Evolutionary conservation across 2,888 invertebrate genomes (phyloP), one percentile per base, ranked within the genome.

Genomic region (Cryptocephalus primarius): DNA sequence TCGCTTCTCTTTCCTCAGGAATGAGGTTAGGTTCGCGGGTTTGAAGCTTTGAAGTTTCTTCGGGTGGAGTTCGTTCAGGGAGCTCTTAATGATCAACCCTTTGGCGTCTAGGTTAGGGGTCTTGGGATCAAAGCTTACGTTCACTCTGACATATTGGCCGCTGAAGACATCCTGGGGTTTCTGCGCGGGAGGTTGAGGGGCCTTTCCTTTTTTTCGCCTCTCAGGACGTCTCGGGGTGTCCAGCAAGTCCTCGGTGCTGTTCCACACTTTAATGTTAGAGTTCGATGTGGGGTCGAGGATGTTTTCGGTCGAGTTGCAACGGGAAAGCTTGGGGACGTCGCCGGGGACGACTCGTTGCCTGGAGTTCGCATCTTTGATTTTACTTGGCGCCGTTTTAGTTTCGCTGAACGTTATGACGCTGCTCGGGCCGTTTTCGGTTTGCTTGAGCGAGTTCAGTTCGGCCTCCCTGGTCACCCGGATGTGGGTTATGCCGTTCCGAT

Each of bases 401-500:
- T 22, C 22, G 22, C 6, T 22, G 22, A 22, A 22, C 22, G 22
- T 22, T 22, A 22, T 22, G 33, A 56, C 55, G 39, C 54, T 56
- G 9, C 55, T 48, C 12, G 49, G 48, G 33, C 55, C 50, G 14
- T 54, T 49, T 53, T 60, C 58, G 32, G 55, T 52, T 44, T 56
- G 52, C 40, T 59, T 57, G 45, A 57, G 57, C 9, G 52, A 55
- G 43, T 62, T 60, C n/a, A 52, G 54, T 45, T 58, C 53, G n/a
- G 52, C 54, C 45, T 58, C 53, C 48, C 58, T 60, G 9, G 45
- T n/a, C 45, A 44, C 42, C 53, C 74, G 72, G 44, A 75, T 73
- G 54, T 75, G 74, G 1, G 74, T 75, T 2, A 74, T 66, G 8
- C 74, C 74, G 56, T 74, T 72, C 12, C 64, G 64, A 53, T 74